Evolutionary conservation across 2,797 vertebrate genomes (phyloP).

Genomic region (Pangasius mekongensis): DNA sequence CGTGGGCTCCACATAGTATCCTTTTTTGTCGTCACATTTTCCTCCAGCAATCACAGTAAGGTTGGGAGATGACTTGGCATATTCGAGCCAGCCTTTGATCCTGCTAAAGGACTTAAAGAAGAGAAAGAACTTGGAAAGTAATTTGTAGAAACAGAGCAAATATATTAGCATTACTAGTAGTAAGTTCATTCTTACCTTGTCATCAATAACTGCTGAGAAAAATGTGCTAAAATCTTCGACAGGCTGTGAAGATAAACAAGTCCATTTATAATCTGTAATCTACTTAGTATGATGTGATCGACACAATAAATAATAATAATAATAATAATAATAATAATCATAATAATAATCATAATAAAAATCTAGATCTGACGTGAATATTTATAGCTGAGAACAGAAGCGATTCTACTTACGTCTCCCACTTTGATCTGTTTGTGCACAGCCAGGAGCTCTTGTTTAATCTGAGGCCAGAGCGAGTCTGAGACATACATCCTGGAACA

Average conservation of each 20-base stretch:
- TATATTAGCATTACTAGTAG: neutral
- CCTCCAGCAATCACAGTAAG: conserved; percentile 87
- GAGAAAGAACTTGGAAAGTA: neutral
- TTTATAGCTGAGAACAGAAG: neutral
- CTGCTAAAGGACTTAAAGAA: conserved; percentile 80
- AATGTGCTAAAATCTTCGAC: conserved; percentile 86
- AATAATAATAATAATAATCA: too few species aligned
- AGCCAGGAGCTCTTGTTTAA: conserved; percentile 83
- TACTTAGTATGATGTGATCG: neutral
- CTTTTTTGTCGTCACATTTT: conserved; percentile 77
- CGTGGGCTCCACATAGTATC: conserved; percentile 90
- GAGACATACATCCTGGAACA: conserved; percentile 94
- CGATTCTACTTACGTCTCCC: conserved; percentile 83
- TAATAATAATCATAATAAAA: too few species aligned
- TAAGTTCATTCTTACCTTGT: conserved; percentile 79
- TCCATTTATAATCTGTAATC: neutral
- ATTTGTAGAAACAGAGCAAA: neutral
- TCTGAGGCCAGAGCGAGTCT: conserved; percentile 83
- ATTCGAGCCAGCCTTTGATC: conserved; percentile 84
- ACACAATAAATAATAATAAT: neutral
- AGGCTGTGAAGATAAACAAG: conserved; percentile 74
- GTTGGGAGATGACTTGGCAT: conserved; percentile 77
- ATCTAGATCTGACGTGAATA: neutral
- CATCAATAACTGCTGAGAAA: conserved; percentile 92
- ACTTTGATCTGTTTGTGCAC: conserved; percentile 82